These are phyloP conservation scores for Mormyrus lacerda DNA, from an alignment of 2,113 vertebrate species.

Conservation along the genomic window DNA sequence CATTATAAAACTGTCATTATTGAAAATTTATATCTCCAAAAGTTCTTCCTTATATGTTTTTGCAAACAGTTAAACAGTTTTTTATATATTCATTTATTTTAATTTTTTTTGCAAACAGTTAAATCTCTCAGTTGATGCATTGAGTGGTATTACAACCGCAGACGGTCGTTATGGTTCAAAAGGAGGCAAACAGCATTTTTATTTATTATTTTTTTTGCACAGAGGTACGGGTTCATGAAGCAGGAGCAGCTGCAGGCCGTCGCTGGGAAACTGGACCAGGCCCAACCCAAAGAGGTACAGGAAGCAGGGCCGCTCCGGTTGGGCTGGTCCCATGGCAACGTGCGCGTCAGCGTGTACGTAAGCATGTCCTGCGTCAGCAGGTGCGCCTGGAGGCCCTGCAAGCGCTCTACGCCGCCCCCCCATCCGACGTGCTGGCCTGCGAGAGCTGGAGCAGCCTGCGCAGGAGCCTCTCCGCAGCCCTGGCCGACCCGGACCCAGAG, in stretches of 20 bases:
- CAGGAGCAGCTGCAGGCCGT: conserved; percentile 86
- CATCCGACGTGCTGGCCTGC: conserved; percentile 80
- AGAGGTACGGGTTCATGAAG: conserved; percentile 89
- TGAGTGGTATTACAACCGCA: neutral
- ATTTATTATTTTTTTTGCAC: conserved; percentile 37
- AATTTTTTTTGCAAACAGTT: neutral
- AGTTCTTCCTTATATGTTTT: neutral
- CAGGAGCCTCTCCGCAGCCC: conserved; percentile 64
- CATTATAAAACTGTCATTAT: neutral
- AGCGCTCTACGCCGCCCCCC: conserved; percentile 70
- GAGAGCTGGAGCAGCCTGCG: conserved; percentile 78
- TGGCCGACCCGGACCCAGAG: conserved; percentile 71
- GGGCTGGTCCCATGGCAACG: neutral
- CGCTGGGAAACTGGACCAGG: conserved; percentile 74
- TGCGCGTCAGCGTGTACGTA: neutral
- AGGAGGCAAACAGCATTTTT: neutral
- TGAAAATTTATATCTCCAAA: neutral
- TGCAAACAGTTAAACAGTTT: neutral
- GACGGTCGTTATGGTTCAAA: neutral
- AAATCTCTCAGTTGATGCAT: neutral
- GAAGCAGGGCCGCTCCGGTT: neutral
- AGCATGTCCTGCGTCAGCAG: conserved; percentile 43
- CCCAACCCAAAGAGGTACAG: conserved; percentile 78
- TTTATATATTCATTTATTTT: no score
- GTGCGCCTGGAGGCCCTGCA: conserved; percentile 81